Evolutionary conservation across 1,140 invertebrate species (phyloP).

Genomic region (Temnothorax curvispinosus): DNA sequence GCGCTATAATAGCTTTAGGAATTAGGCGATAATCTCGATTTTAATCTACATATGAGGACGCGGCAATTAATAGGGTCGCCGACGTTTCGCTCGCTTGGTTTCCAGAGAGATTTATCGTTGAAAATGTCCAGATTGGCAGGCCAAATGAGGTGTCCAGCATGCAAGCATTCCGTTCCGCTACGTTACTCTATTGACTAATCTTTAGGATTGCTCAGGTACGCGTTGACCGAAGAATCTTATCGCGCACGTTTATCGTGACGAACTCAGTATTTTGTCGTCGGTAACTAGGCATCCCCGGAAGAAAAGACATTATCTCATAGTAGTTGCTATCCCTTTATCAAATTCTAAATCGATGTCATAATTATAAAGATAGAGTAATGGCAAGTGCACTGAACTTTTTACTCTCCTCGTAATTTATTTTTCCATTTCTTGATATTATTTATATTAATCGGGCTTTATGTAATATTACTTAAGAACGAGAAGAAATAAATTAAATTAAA

Average conservation of each 20-base stretch:
- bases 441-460: neutral
- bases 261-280: slow-evolving; percentile 30
- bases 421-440: neutral
- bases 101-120: slow-evolving; percentile 39
- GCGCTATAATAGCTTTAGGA: neutral
- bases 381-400: neutral
- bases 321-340: slow-evolving; percentile 40
- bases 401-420: neutral
- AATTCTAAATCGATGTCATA: slow-evolving; percentile 75
- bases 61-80: slow-evolving; percentile 15
- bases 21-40: slow-evolving; percentile 52
- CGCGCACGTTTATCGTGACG: neutral
- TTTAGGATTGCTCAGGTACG: slow-evolving; percentile 38
- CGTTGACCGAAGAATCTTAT: slow-evolving; percentile 22
- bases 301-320: slow-evolving; percentile 44
- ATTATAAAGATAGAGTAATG: slow-evolving; percentile 43
- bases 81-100: slow-evolving; percentile 20
- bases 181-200: slow-evolving; percentile 43
- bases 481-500: neutral
- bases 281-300: neutral
- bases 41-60: slow-evolving; percentile 9
- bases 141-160: slow-evolving; percentile 25
- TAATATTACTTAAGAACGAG: neutral
- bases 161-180: slow-evolving; percentile 34
- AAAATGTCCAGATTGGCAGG: slow-evolving; percentile 46